These are phyloP conservation scores for Carterocephalus palaemon DNA, from an alignment of 2,888 invertebrate species.

Conservation along the genomic window DNA sequence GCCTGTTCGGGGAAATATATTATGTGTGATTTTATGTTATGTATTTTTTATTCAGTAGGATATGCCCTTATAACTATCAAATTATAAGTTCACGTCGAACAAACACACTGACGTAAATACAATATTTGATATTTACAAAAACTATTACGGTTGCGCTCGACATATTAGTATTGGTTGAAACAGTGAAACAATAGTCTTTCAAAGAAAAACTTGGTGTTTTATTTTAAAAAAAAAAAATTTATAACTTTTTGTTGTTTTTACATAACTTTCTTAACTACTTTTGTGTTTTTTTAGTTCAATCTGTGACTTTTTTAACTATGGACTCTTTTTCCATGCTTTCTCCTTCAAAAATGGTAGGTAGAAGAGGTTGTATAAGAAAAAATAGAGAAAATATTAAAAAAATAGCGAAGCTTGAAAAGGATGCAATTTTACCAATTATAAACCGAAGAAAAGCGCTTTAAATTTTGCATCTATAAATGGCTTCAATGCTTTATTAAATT, in stretches of 20 bases:
- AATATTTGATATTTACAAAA: slow-evolving; percentile 9
- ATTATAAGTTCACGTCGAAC: slow-evolving; percentile 17
- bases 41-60: too few species aligned
- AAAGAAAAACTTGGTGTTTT: not conserved
- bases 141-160: slow-evolving; percentile 8
- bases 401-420: slow-evolving; percentile 26
- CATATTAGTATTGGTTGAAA: slow-evolving; percentile 16
- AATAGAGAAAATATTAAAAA: slow-evolving; percentile 48
- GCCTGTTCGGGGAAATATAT: too few species aligned
- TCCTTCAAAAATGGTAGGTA: slow-evolving; percentile 78
- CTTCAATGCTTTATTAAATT: slow-evolving; percentile 21
- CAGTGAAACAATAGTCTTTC: slow-evolving; percentile 15
- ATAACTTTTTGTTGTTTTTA: not conserved
- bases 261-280: slow-evolving; percentile 11
- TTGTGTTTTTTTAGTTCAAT: slow-evolving; percentile 17
- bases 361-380: slow-evolving; percentile 75
- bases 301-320: slow-evolving; percentile 60
- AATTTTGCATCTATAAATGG: slow-evolving; percentile 17
- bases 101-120: slow-evolving; percentile 16
- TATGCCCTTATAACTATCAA: slow-evolving; percentile 1
- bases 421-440: slow-evolving; percentile 23
- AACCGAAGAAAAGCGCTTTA: slow-evolving; percentile 14
- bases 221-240: slow-evolving; percentile 2
- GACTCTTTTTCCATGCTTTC: slow-evolving; percentile 77
- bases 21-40: too few species aligned